A percentile compares a stretch with the other conserved stretches of the same genome.
These are phyloP conservation scores for Tiliacea citrago DNA, from an alignment of 2,888 invertebrate species.

Conservation along the genomic window DNA sequence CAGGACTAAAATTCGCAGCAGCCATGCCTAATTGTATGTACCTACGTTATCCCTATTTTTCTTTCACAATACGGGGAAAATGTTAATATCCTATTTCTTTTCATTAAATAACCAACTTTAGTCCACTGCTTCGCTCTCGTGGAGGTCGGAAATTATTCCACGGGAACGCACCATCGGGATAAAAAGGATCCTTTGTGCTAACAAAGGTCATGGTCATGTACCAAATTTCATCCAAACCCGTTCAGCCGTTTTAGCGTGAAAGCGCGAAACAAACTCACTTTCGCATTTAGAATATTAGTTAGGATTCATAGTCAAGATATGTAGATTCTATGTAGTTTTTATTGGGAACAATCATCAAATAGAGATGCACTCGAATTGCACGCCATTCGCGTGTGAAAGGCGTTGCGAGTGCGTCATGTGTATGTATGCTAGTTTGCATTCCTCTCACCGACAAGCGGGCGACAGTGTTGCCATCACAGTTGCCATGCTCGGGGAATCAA, in stretches of 20 bases:
- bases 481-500: slow-evolving; percentile 35
- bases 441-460: slow-evolving; percentile 77
- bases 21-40: background rate
- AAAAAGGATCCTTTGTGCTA: too few relatives aligned
- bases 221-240: too few relatives aligned
- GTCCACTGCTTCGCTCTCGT: too few relatives aligned
- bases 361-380: slow-evolving; percentile 68
- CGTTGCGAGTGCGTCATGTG: slow-evolving; percentile 60
- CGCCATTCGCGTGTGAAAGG: slow-evolving; percentile 79
- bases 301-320: background rate
- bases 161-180: too few relatives aligned
- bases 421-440: slow-evolving; percentile 79
- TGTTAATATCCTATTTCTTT: background rate
- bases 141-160: too few relatives aligned
- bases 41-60: background rate
- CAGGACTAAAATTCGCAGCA: background rate
- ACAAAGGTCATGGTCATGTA: too few relatives aligned
- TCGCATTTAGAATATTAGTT: too few relatives aligned
- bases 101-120: too few relatives aligned
- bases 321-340: background rate
- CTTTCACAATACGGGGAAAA: too few relatives aligned
- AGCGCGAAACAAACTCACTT: too few relatives aligned
- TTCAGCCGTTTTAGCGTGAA: too few relatives aligned
- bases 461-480: slow-evolving; percentile 49
- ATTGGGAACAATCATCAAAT: slow-evolving; percentile 52